Conservation (phyloP, 2,113 vertebrate genomes). For the Callocephalon fimbriatum region DNA sequence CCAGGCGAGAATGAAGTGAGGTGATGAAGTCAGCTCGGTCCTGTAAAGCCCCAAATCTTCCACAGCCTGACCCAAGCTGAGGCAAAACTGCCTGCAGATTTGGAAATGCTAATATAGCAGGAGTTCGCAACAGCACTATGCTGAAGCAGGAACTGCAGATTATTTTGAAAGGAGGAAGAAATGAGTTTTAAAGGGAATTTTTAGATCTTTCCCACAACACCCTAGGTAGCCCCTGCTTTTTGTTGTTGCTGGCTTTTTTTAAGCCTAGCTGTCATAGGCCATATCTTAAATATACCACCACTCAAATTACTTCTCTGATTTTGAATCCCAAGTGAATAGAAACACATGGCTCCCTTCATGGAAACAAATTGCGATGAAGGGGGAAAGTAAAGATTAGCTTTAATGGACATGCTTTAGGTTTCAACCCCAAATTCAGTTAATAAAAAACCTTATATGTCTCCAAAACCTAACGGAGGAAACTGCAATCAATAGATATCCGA, state of each 20-base stretch:
- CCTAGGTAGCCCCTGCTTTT: neutral
- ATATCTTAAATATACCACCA: neutral
- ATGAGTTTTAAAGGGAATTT: neutral
- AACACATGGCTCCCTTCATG: neutral
- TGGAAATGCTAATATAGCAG: neutral
- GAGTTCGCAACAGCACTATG: neutral
- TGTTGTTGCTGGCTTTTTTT: neutral
- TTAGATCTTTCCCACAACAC: neutral
- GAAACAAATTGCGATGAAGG: constrained; percentile 57
- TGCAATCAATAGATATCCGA: constrained; percentile 62
- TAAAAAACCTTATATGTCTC: neutral
- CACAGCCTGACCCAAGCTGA: neutral
- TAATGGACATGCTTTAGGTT: constrained; percentile 32
- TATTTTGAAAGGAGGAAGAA: neutral
- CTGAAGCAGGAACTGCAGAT: neutral
- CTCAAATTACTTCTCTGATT: constrained; percentile 41
- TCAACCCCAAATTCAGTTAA: constrained; percentile 18
- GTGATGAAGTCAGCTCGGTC: neutral
- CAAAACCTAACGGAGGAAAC: constrained; percentile 59
- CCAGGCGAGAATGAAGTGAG: constrained; percentile 15
- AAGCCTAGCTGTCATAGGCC: neutral
- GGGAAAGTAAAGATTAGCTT: constrained; percentile 21
- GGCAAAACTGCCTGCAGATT: neutral
- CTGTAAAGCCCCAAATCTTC: neutral
- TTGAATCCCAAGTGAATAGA: neutral